Base-by-base conservation (phyloP, 2,888 invertebrate species). In the Hemicrepidius hirtus region DNA sequence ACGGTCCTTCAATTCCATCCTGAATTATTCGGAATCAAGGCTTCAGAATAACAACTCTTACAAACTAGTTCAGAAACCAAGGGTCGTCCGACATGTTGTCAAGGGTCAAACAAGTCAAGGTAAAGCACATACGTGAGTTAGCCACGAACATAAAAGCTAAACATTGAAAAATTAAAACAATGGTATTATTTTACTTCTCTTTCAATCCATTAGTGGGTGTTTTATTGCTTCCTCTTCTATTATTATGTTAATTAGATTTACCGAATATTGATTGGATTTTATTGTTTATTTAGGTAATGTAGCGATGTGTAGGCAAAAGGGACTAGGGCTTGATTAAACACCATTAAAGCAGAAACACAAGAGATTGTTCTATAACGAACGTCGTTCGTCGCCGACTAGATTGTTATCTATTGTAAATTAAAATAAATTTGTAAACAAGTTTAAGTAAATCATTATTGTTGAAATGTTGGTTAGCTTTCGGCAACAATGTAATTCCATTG, bases 11-110 rank as follows among this genome's bases (percentile, higher is more conserved):
- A 73, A 77, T 76, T 76, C 75, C 72, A 69, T 68, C 71, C 55
- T 75, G 75, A 75, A 77, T 77, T 76, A 77, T 77, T 77, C 76
- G 69, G 73, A 77, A 77, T 76, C 77, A 77, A 71, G 75, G 74
- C 72, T 74, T 71, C 74, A 65, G 75, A 77, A 77, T 75, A 76
- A 76, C 77, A 76, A 74, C 75, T 66, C 70, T 66, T 68, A 60
- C 69, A 73, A 73, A 70, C 73, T 68, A 69, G 70, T 70, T 70
- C 73, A 66, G 70, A 68, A 63, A 66, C 70, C 66, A 69, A 73
- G 73, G 73, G 73, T 73, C 70, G 60, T 37, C 21, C 40, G 68
- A 68, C 68, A 68, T 68, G 50, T 53, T 68, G 68, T 68, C 68
- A 68, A 62, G 63, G 68, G 68, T 63, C 63, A 63, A 55, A 68